Percentiles rank a stretch among this genome's conserved stretches.
phyloP scores from a whole-genome alignment of 2,797 vertebrate species.

The Eremophila alpestris region DNA sequence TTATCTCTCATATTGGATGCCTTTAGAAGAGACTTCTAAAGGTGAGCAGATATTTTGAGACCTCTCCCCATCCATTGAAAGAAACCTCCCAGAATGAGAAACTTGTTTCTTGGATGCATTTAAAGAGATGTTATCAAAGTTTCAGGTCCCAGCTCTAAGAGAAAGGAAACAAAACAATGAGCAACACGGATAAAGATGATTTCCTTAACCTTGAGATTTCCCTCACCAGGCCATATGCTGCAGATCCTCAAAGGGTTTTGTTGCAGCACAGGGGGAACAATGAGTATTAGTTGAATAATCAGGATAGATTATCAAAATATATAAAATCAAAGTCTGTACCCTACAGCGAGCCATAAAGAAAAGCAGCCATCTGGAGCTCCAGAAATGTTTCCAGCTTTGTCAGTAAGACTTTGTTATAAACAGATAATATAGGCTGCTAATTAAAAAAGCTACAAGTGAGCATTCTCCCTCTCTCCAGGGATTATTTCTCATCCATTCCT shows the following conservation, averaged over 20 bases:
- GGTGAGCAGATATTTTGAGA: neutral
- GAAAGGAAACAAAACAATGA: neutral
- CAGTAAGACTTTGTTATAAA: conserved; percentile 30
- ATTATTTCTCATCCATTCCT: neutral
- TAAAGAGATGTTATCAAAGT: neutral
- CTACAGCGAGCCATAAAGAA: conserved; percentile 60
- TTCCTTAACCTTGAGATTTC: conserved; percentile 21
- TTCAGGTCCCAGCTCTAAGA: neutral
- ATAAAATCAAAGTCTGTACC: conserved; percentile 53
- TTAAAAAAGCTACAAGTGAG: conserved; percentile 27
- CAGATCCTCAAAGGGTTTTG: neutral
- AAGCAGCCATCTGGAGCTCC: conserved; percentile 60
- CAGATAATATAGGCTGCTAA: conserved; percentile 28
- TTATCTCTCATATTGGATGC: neutral
- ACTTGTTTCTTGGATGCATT: neutral
- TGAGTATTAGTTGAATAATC: conserved; percentile 63
- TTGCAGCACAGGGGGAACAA: conserved; percentile 2
- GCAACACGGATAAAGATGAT: neutral
- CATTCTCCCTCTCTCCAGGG: conserved; percentile 2
- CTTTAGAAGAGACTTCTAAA: neutral
- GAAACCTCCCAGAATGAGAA: neutral
- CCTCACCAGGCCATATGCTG: conserved; percentile 23
- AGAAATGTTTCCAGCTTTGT: conserved; percentile 39
- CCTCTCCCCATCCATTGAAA: neutral
- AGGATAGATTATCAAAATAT: conserved; percentile 67